phyloP scores from a whole-genome alignment of 2,888 invertebrate genomes.

The Acrobasis repandana region DNA sequence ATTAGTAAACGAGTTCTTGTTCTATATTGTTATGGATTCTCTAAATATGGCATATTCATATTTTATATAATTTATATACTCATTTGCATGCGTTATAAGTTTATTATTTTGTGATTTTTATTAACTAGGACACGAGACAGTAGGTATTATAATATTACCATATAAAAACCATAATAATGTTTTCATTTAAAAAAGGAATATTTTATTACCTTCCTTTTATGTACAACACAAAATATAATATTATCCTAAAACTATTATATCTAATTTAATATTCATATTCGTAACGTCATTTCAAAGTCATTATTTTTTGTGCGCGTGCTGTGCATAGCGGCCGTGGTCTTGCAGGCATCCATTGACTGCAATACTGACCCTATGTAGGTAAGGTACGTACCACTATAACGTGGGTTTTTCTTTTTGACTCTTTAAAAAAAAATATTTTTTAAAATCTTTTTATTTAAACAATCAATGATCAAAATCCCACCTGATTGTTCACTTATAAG shows the following conservation, averaged over 20 bases:
- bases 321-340: no score
- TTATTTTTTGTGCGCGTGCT: no score
- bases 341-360: no score
- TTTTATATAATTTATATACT: slow-evolving; percentile 17
- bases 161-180: neutral
- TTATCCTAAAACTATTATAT: neutral
- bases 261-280: neutral
- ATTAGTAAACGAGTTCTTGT: slow-evolving; percentile 12
- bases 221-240: neutral
- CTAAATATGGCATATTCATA: slow-evolving; percentile 13
- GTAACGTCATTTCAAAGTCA: no score
- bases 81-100: slow-evolving; percentile 13
- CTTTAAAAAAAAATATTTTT: neutral
- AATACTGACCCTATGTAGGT: no score
- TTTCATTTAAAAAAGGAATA: neutral
- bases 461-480: neutral
- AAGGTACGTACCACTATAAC: neutral
- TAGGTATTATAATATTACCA: neutral
- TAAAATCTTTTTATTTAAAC: neutral
- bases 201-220: neutral
- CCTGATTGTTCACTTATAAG: neutral
- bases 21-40: slow-evolving; percentile 11
- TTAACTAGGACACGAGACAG: slow-evolving; percentile 7
- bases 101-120: slow-evolving; percentile 15
- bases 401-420: neutral